Evolutionary conservation across 2,888 invertebrate species (phyloP).

Genomic region (Euplagia quadripunctaria): DNA sequence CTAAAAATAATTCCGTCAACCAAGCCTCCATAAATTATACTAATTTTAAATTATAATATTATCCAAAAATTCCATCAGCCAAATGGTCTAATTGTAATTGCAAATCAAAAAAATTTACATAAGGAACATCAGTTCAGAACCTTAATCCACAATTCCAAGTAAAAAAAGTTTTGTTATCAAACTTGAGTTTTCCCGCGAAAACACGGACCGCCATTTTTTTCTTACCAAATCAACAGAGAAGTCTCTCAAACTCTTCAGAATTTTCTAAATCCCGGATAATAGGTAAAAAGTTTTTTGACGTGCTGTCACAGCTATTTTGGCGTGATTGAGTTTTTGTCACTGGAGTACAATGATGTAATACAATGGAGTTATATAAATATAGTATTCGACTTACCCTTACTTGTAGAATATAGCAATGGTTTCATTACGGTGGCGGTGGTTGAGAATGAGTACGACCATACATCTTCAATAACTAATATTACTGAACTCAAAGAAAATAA

Average conservation of each 20-base stretch:
- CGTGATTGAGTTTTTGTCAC: constrained; percentile 23
- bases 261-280: constrained; percentile 29
- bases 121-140: not conserved
- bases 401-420: not conserved
- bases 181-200: not conserved
- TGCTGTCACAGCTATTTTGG: constrained; percentile 21
- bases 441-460: too few species aligned
- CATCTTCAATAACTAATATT: too few species aligned
- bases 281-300: constrained; percentile 37
- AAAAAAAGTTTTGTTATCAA: constrained; percentile 2
- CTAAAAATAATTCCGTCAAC: not conserved
- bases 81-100: constrained; percentile 1
- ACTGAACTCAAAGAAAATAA: too few species aligned
- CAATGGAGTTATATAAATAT: not conserved
- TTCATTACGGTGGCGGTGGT: too few species aligned
- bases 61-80: not conserved
- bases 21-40: not conserved
- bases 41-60: not conserved
- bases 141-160: not conserved
- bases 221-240: not conserved
- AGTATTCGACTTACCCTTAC: not conserved
- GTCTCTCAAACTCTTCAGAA: constrained; percentile 11
- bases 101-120: constrained; percentile 1
- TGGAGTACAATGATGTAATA: not conserved
- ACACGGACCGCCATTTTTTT: not conserved